These are phyloP conservation scores for Paraescarpia echinospica DNA, from an alignment of 1,140 invertebrate genomes.

Conservation along the genomic window DNA sequence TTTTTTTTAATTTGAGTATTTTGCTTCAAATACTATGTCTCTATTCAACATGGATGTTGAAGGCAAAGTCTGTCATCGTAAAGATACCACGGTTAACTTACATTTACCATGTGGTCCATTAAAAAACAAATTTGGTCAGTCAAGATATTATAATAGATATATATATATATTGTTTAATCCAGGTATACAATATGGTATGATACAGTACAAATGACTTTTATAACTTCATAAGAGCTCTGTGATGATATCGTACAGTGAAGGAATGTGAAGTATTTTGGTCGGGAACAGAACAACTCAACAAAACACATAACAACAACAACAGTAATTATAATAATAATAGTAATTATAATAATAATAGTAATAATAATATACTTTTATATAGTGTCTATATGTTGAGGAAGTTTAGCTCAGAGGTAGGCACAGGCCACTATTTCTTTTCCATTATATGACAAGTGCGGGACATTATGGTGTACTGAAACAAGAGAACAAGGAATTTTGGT, in stretches of 20 bases:
- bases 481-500: no score
- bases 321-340: no score
- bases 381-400: background rate
- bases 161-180: background rate
- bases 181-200: no score
- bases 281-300: background rate
- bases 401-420: background rate
- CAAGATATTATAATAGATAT: background rate
- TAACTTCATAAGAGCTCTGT: background rate
- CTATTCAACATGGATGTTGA: background rate
- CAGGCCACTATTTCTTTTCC: no score
- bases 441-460: no score
- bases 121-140: background rate
- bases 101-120: background rate
- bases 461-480: no score
- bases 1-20: no score
- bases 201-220: no score
- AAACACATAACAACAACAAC: no score
- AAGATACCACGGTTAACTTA: background rate
- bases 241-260: background rate
- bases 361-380: background rate
- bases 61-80: background rate
- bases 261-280: no score
- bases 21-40: background rate
- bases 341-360: no score